Evolutionary conservation across 2,113 vertebrate species (phyloP).

Genomic region (Crotalus helleri): DNA sequence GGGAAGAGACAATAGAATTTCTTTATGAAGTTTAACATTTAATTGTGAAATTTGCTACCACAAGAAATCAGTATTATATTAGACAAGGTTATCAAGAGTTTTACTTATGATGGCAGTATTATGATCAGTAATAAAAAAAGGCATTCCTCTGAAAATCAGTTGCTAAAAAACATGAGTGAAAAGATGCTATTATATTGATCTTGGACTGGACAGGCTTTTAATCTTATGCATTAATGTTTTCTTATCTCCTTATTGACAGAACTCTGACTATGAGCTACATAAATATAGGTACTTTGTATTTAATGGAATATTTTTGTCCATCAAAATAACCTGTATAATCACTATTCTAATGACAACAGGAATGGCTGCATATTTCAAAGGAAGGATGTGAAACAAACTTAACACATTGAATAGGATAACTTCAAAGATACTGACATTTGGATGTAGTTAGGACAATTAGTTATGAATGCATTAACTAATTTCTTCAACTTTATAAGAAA

Average conservation of each 20-base stretch:
- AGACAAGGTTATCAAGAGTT: not conserved
- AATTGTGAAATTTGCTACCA: not conserved
- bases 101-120: not conserved
- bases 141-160: not conserved
- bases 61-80: not conserved
- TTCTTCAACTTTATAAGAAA: constrained; percentile 43
- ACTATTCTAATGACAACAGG: not conserved
- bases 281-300: not conserved
- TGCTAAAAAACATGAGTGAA: not conserved
- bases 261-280: not conserved
- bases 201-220: not conserved
- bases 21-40: not conserved
- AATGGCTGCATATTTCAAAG: not conserved
- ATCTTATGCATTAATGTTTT: not conserved
- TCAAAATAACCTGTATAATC: not conserved
- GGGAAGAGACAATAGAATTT: not conserved
- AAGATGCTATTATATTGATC: not conserved
- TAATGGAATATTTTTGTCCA: not conserved
- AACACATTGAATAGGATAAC: constrained; percentile 29
- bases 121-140: not conserved
- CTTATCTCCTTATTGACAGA: not conserved
- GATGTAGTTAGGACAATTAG: constrained; percentile 36
- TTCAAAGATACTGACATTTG: constrained; percentile 29
- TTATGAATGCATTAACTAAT: constrained; percentile 40
- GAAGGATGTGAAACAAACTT: constrained; percentile 39